phyloP scores from a whole-genome alignment of 2,888 invertebrate genomes.

The Azorinus chamasolen region DNA sequence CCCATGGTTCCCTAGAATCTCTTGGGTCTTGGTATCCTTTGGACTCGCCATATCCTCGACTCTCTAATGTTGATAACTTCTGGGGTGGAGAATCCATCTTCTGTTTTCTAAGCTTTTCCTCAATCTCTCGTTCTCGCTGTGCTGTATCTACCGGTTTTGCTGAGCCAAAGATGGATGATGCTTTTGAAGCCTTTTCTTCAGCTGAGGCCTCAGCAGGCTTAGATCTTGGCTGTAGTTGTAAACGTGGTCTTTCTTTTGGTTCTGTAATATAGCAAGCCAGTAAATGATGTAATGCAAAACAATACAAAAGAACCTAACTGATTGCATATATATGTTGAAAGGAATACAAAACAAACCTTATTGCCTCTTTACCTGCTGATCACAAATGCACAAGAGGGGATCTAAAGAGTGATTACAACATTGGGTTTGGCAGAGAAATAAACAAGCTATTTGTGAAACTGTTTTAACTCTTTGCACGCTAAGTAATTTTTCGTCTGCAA shows the following conservation, averaged over 20 bases:
- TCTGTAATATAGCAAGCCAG: conserved; percentile 54
- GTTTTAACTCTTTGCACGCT: too few relatives aligned
- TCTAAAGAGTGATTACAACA: too few relatives aligned
- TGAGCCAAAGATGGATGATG: conserved; percentile 94
- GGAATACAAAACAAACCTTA: background rate
- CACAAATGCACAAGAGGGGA: too few relatives aligned
- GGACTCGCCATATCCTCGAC: conserved; percentile 36
- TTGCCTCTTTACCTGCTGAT: background rate
- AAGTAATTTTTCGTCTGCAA: too few relatives aligned
- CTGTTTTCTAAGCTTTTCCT: conserved; percentile 90
- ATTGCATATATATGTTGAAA: background rate
- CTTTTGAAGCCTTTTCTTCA: conserved; percentile 23
- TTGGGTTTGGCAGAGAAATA: too few relatives aligned
- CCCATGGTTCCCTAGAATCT: background rate
- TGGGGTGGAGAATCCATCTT: conserved; percentile 21
- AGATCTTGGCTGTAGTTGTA: conserved; percentile 93
- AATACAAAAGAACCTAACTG: too few relatives aligned
- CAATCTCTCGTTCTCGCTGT: conserved; percentile 95
- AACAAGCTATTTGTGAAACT: too few relatives aligned
- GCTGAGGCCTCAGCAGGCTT: conserved; percentile 88
- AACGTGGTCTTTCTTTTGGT: conserved; percentile 90
- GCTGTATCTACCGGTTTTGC: conserved; percentile 98
- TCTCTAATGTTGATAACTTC: background rate
- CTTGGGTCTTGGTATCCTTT: conserved; percentile 27
- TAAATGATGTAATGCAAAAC: too few relatives aligned